Evolutionary conservation across 2,888 invertebrate genomes (phyloP), one percentile per base, ranked within the genome.

Genomic region (Drosophila greeni): DNA sequence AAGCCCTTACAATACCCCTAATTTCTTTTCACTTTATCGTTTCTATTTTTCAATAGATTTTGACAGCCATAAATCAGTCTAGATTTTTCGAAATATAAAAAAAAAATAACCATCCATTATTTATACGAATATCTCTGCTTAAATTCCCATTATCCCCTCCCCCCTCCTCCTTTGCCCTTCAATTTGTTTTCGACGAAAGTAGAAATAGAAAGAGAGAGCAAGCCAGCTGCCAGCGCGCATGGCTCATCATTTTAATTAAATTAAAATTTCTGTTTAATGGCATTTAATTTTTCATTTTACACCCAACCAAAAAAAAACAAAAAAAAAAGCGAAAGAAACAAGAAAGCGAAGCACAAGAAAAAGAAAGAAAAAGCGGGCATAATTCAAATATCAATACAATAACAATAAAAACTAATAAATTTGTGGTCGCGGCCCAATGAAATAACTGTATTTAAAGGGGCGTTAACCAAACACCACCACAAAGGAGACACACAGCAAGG

Each of bases 371-470:
- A n/a, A 43, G 62, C 52, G 36, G 24, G 59, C 70, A 76, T 76
- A 75, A 74, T 76, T 82, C 70, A 67, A 83, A 76, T 68, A 84
- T 81, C 75, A 77, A 80, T 82, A 76, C 75, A 76, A 81, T 84
- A 79, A 78, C 75, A 84, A 75, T 72, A 74, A 74, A 80, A 84
- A 71, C 76, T 75, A 80, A 76, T 81, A 85, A 85, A 75, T 80
- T 76, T 85, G 80, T 84, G 85, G 84, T 85, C 82, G 87, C 85
- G 86, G 83, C 84, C 88, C 88, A 88, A 88, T 88, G 87, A 88
- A 89, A 89, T 89, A 88, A 89, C 88, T 87, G 88, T 88, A 87
- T 88, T 89, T 88, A 89, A 88, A 81, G 82, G 85, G 88, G 89
- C 88, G 88, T 88, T 70, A 82, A 79, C 85, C 86, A 86, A 87